Evolutionary conservation across 2,797 vertebrate genomes (phyloP), one percentile per base, ranked within the genome.

Genomic region (Centroberyx gerrardi): DNA sequence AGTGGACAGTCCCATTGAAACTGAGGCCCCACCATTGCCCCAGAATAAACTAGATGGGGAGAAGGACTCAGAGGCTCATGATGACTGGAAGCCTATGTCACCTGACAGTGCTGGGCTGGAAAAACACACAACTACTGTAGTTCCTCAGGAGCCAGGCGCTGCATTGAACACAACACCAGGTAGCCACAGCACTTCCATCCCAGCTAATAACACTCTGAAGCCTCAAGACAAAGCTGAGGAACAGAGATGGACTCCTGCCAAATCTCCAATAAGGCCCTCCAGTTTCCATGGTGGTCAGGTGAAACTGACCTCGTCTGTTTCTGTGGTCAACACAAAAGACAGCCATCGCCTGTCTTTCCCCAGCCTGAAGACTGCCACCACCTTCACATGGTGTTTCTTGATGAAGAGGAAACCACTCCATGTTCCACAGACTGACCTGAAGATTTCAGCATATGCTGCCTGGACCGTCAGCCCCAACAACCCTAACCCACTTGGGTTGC

Each of bases 311-410:
- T 89, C 91, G 0, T 92, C 95, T 1, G 83, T 96, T 70, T 93
- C 97, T 4, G 84, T 92, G 1, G 87, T 95, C 22, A 96, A 94
- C 54, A 86, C 91, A 0, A 95, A 95, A 53, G 97, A 98, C 73
- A 87, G 93, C 3, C 97, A 97, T 65, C 96, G 94, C 0, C 80
- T 96, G 56, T 96, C 97, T 3, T 99, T 99, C 80, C 97, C 98
- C 52, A 99, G 97, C 88, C 94, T 99, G 76, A 99, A 99, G 91
- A 99, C 98, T 0, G 88, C 97, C 29, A 99, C 98, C 0, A 98
- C 95, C 56, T 98, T 97, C 73, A 99, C 98, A 0, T 99, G 98
- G 98, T 99, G 98, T 95, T 99, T 97, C 49, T 90, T 99, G 51
- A 94, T 96, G 91, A 97, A 96, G 92, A 96, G 96, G 80, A 99